Evolutionary conservation across 2,113 vertebrate genomes (phyloP).

Genomic region (Rhabdornis inornatus): DNA sequence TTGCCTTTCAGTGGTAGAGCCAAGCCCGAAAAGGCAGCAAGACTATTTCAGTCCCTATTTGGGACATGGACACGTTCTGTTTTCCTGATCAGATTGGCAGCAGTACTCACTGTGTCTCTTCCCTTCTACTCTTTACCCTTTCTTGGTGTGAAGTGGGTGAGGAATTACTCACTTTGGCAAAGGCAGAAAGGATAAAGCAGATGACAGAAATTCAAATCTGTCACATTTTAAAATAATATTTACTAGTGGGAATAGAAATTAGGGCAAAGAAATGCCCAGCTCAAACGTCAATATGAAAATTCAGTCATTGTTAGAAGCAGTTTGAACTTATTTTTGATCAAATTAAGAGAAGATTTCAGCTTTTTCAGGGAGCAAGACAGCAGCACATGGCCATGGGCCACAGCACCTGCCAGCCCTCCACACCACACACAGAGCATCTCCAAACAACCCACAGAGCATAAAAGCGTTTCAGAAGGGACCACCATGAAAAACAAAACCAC

Average conservation of each 20-base stretch:
- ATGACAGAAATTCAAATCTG: constrained; percentile 11
- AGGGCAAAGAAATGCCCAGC: background rate
- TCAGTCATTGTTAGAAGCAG: background rate
- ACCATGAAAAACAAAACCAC: background rate
- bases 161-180: constrained; percentile 20
- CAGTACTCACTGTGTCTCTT: background rate
- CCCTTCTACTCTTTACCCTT: constrained; percentile 50
- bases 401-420: background rate
- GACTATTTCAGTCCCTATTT: constrained; percentile 49
- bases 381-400: background rate
- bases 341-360: background rate
- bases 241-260: background rate
- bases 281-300: background rate
- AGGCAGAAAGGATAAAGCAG: constrained; percentile 8
- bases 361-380: background rate
- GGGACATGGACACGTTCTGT: constrained; percentile 41
- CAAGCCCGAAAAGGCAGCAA: constrained; percentile 55
- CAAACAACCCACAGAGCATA: background rate
- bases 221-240: constrained; percentile 24
- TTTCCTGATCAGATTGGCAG: constrained; percentile 54
- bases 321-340: background rate
- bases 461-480: background rate
- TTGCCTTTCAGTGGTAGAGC: background rate
- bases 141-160: constrained; percentile 52
- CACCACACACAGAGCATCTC: background rate